phyloP scores from a whole-genome alignment of 2,797 vertebrate genomes.

The Spondyliosoma cantharus region DNA sequence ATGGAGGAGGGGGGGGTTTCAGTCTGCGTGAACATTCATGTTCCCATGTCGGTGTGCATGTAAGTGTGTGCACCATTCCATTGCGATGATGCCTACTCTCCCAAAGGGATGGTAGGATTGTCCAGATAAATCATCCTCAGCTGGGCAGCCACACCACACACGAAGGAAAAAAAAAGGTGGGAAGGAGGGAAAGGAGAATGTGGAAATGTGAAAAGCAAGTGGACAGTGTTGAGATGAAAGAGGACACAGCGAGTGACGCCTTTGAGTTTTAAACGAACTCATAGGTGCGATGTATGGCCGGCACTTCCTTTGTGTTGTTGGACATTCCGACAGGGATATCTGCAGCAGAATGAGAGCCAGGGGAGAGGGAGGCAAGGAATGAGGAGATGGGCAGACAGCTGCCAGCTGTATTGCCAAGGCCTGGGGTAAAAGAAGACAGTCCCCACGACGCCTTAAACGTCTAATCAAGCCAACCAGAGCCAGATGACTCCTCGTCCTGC shows the following conservation, averaged over 20 bases:
- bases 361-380: constrained; percentile 19
- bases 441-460: constrained; percentile 44
- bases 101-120: constrained; percentile 73
- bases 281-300: constrained; percentile 6
- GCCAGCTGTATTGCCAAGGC: constrained; percentile 54
- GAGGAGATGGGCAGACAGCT: constrained; percentile 53
- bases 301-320: constrained; percentile 35
- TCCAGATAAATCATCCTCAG: constrained; percentile 79
- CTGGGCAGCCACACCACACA: constrained; percentile 61
- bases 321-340: constrained; percentile 32
- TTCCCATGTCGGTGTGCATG: constrained; percentile 61
- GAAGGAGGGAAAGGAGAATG: background rate
- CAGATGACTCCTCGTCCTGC: constrained; percentile 38
- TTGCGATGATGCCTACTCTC: constrained; percentile 62
- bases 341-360: constrained; percentile 25
- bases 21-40: constrained; percentile 43
- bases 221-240: constrained; percentile 26
- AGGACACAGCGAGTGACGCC: constrained; percentile 33
- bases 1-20: constrained; percentile 9
- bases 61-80: constrained; percentile 54
- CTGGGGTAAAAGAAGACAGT: constrained; percentile 49
- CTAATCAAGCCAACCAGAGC: constrained; percentile 59
- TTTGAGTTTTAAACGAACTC: constrained; percentile 46
- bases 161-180: constrained; percentile 21
- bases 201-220: constrained; percentile 6